phyloP scores from a whole-genome alignment of 1,140 invertebrate species.

The Bombus superbus region DNA sequence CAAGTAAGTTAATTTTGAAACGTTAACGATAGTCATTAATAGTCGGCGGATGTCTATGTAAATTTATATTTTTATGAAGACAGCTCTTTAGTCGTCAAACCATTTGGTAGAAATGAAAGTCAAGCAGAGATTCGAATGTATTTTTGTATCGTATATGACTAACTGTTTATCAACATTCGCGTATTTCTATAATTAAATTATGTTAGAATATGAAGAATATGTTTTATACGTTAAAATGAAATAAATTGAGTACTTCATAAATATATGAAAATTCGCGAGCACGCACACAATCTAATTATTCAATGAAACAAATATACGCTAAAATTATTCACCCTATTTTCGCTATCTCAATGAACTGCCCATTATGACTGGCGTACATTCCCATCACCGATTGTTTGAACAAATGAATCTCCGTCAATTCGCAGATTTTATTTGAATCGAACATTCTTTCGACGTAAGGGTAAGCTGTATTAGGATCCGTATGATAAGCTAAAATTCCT shows the following conservation, averaged over 20 bases:
- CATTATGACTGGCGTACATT: slow-evolving; percentile 64
- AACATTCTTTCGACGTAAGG: slow-evolving; percentile 66
- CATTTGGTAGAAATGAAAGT: too few relatives aligned
- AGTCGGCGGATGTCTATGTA: too few relatives aligned
- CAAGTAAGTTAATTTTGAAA: background rate
- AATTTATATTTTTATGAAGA: too few relatives aligned
- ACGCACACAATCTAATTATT: background rate
- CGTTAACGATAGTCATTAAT: background rate
- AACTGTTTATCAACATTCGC: too few relatives aligned
- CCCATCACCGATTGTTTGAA: slow-evolving; percentile 64
- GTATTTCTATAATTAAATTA: too few relatives aligned
- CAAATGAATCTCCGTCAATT: slow-evolving; percentile 68
- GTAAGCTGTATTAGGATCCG: slow-evolving; percentile 67
- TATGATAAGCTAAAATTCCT: slow-evolving; percentile 69
- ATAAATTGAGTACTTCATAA: too few relatives aligned
- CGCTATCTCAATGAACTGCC: slow-evolving; percentile 67
- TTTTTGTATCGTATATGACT: too few relatives aligned
- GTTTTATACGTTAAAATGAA: background rate
- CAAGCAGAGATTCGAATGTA: too few relatives aligned
- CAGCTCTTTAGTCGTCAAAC: too few relatives aligned
- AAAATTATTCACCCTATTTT: slow-evolving; percentile 62
- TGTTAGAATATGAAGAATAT: background rate
- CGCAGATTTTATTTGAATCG: slow-evolving; percentile 63
- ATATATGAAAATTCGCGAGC: too few relatives aligned
- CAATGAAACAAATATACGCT: background rate